Evolutionary conservation across 2,113 vertebrate genomes (phyloP), one percentile per base, ranked within the genome.

Genomic region (Neotoma lepida): DNA sequence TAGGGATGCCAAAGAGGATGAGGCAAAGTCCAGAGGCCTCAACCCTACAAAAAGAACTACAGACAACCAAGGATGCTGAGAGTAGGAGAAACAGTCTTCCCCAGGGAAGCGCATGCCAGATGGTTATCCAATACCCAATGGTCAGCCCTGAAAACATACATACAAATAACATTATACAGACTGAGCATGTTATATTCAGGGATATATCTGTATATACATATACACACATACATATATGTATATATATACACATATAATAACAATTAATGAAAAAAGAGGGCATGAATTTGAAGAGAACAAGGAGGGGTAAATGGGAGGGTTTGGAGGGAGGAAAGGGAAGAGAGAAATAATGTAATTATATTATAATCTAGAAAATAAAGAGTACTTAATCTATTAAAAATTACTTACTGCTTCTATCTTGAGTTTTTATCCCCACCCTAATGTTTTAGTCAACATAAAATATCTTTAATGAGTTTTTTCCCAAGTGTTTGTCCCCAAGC

Each of bases 371-470:
- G 22, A 39, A 56, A 81, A 81, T 39, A 51, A 90, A 81, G 14
- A 51, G 15, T 41, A 80, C 2, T 76, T 70, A 56, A 13, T 33
- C 44, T 93, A 82, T 88, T 82, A 94, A 95, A 92, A 87, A 58
- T 81, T 88, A 76, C 39, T 84, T 41, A 89, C 30, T 63, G 51
- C n/a, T 77, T 77, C 44, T 88, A 86, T n/a, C 58, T 91, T 84
- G 85, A 90, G 26, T 28, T 6, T 4, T 76, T 78, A n/a, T 80
- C 35, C 2, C 13, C 3, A 30, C 28, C 30, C 33, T 74, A 39
- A 87, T 24, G 22, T 39, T 30, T 95, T 88, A 89, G 46, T 94
- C 78, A 58, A 39, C 49, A 80, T 87, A 89, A 95, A 95, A 78
- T 51, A 90, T 46, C 8, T 86, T 93, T 71, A 86, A 66, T 91